A percentile compares a stretch with the other conserved stretches of the same genome.
Evolutionary conservation across 2,888 invertebrate species (phyloP).

Genomic region (Melanostoma mellinum): DNA sequence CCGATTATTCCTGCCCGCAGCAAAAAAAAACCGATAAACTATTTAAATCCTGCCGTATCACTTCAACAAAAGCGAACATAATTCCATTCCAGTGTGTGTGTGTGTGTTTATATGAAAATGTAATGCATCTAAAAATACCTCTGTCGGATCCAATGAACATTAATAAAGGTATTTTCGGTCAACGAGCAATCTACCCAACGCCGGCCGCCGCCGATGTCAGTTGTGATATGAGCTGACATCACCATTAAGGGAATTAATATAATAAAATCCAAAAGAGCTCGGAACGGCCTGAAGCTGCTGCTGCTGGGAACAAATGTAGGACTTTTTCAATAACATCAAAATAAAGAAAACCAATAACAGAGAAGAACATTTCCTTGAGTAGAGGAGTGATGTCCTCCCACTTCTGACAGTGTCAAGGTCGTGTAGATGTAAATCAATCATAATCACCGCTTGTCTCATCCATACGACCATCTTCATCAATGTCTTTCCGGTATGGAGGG

Average conservation of each 20-base stretch:
- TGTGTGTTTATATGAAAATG: not conserved
- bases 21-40: slow-evolving; percentile 20
- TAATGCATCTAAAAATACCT: slow-evolving; percentile 47
- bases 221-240: slow-evolving; percentile 28
- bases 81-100: not conserved
- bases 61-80: slow-evolving; percentile 24
- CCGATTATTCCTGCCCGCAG: slow-evolving; percentile 5
- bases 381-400: slow-evolving; percentile 9
- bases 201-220: slow-evolving; percentile 3
- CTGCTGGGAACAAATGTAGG: slow-evolving; percentile 10
- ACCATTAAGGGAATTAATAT: slow-evolving; percentile 54
- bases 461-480: slow-evolving; percentile 15
- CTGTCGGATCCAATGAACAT: slow-evolving; percentile 47
- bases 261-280: slow-evolving; percentile 20
- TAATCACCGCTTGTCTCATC: slow-evolving; percentile 30
- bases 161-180: slow-evolving; percentile 48
- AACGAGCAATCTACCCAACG: slow-evolving; percentile 27
- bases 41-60: slow-evolving; percentile 25
- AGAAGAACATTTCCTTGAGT: not conserved
- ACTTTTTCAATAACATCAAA: too few species aligned
- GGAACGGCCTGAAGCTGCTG: slow-evolving; percentile 1
- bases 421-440: slow-evolving; percentile 49
- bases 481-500: slow-evolving; percentile 10
- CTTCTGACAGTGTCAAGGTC: slow-evolving; percentile 54
- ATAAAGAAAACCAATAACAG: slow-evolving; percentile 17